phyloP scores from a whole-genome alignment of 2,888 invertebrate species.

The Eupsilia transversa region DNA sequence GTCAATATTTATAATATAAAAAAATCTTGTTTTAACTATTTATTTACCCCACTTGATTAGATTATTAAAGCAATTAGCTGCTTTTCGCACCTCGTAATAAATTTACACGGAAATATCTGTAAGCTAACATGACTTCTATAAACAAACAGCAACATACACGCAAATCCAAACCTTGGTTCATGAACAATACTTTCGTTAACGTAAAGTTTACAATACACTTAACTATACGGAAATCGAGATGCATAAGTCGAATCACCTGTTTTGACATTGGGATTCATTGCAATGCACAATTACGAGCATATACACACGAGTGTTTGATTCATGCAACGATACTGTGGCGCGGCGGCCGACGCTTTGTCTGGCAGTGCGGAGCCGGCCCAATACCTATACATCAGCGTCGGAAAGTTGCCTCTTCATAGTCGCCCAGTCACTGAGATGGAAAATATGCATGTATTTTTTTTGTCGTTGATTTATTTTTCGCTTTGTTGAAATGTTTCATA shows the following conservation, averaged over 20 bases:
- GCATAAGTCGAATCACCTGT: slow-evolving; percentile 72
- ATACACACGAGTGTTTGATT: slow-evolving; percentile 68
- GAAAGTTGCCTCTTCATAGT: slow-evolving; percentile 66
- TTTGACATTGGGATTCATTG: slow-evolving; percentile 75
- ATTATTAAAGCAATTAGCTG: background rate
- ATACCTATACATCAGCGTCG: slow-evolving; percentile 68
- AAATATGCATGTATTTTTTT: slow-evolving; percentile 1
- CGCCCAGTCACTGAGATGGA: slow-evolving; percentile 63
- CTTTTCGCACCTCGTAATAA: no score
- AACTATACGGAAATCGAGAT: slow-evolving; percentile 64
- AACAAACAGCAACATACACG: background rate
- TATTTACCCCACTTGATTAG: background rate
- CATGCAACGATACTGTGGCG: slow-evolving; percentile 67
- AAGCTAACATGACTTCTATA: background rate
- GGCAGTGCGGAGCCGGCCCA: slow-evolving; percentile 66
- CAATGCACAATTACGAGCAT: slow-evolving; percentile 63
- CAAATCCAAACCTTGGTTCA: slow-evolving; percentile 21
- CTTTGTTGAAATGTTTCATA: no score
- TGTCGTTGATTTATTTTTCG: background rate
- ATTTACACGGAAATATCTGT: background rate
- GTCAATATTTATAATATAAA: slow-evolving; percentile 14
- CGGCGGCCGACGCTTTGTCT: slow-evolving; percentile 78
- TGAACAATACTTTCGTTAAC: slow-evolving; percentile 58
- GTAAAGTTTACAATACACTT: slow-evolving; percentile 60
- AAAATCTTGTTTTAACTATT: background rate